Base-by-base conservation (phyloP, 37 sponge, comb jelly and placozoan species). In the Petrosia ficiformis region DNA sequence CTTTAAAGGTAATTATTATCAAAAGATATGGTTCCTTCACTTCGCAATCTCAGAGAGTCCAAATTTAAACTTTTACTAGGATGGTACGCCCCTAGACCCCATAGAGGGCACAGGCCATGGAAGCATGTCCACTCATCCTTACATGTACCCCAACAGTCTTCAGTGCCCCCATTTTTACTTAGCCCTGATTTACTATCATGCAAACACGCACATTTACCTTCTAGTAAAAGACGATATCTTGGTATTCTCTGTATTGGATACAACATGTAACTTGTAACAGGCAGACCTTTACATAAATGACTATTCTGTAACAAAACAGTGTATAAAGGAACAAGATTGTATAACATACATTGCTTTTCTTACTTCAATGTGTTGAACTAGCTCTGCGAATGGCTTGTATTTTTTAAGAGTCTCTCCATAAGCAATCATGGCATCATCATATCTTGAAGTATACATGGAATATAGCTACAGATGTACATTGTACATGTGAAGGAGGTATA, bases 231-330 rank as follows among this genome's bases (percentile, higher is more conserved):
- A 39, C 44, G 60, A 75, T 89, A 89, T 5, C 90, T 65, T 33
- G 90, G 90, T 48, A 89, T 84, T 37, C 90, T 72, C 57, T 89
- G 90, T 39, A 89, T 79, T 2, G 90, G 90, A 29, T 67, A 70
- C 29, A 89, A 71, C 84, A 89, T 83, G 80, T 80, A 89, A 43
- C 83, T 82, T 65, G 90, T 83, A 21, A 89, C 35, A 54, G 90
- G 83, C 61, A 89, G 69, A 52, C 83, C 80, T 35, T 78, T 77
- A 54, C 84, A 89, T 28, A 82, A 26, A 44, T 6, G 40, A 72
- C 35, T 29, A 33, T 11, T 70, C 37, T 70, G 35, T 70, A 38
- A 36, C 8, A 22, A 67, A 36, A 2, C 24, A 67, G 33, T 31
- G 33, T 33, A 24, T 24, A 64, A 6, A 31, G 37, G 3, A 67